phyloP scores from a whole-genome alignment of 2,888 invertebrate species.

The Xestia xanthographa region DNA sequence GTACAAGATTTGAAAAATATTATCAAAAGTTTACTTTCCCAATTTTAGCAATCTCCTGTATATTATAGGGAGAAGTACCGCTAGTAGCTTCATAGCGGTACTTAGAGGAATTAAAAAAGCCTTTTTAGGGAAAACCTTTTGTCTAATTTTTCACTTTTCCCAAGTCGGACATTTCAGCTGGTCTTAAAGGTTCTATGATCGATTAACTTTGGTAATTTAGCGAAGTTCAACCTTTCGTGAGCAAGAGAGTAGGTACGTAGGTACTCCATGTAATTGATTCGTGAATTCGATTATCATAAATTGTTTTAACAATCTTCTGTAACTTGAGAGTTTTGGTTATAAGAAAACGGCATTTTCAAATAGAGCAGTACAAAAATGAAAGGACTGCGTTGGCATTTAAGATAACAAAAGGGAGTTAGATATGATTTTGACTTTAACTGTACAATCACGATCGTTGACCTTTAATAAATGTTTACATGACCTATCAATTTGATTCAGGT shows the following conservation, averaged over 20 bases:
- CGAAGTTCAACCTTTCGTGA: constrained; percentile 44
- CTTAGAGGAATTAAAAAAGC: constrained; percentile 30
- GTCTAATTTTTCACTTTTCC: constrained; percentile 49
- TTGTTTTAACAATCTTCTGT: constrained; percentile 30
- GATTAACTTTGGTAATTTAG: constrained; percentile 58
- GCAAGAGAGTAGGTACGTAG: constrained; percentile 16
- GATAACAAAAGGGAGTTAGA: neutral
- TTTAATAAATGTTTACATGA: constrained; percentile 2
- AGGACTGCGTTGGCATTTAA: no score
- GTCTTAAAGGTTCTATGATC: constrained; percentile 37
- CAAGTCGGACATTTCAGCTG: constrained; percentile 43
- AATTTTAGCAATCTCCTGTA: neutral
- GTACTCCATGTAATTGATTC: constrained; percentile 54
- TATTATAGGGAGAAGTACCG: neutral
- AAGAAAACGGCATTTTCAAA: neutral
- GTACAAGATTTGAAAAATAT: neutral
- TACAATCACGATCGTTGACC: neutral
- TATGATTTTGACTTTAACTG: neutral
- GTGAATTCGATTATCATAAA: constrained; percentile 50
- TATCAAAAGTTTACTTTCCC: neutral
- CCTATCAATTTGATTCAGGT: neutral
- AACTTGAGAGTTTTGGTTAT: constrained; percentile 16
- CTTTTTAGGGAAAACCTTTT: neutral
- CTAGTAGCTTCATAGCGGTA: neutral
- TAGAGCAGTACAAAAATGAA: neutral